phyloP scores from a whole-genome alignment of 2,888 invertebrate genomes.

The Xanthia icteritia region DNA sequence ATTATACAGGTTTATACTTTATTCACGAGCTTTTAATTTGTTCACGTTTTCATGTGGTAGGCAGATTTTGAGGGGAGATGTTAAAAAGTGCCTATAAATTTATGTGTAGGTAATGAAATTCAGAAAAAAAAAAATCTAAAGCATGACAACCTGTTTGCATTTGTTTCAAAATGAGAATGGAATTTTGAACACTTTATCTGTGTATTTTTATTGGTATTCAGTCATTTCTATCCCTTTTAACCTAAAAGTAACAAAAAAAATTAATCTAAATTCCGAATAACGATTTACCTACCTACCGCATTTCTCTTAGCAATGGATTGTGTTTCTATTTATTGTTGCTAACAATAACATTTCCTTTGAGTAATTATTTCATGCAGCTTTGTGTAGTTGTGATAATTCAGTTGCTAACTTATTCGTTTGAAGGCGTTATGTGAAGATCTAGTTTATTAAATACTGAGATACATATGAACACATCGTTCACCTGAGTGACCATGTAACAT shows the following conservation, averaged over 20 bases:
- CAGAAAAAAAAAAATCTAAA: not conserved
- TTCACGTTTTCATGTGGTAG: not conserved
- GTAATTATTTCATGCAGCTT: conserved; percentile 15
- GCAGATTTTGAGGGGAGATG: not conserved
- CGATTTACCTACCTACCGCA: not conserved
- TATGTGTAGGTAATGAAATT: no score
- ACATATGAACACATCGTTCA: no score
- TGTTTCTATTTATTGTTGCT: not conserved
- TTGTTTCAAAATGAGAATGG: not conserved
- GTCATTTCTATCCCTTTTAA: not conserved
- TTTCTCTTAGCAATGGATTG: not conserved
- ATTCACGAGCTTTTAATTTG: conserved; percentile 21
- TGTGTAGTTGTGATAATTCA: not conserved
- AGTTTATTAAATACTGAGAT: no score
- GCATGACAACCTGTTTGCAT: not conserved
- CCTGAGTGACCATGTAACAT: no score
- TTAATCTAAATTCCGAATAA: no score
- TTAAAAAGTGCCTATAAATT: not conserved
- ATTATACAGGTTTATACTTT: conserved; percentile 5
- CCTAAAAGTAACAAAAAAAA: no score
- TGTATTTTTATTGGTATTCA: not conserved
- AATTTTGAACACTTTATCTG: not conserved
- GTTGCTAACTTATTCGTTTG: not conserved
- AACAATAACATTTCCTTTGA: conserved; percentile 22
- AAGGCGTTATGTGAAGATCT: not conserved